Conservation (phyloP, 2,797 vertebrate genomes). For the Cacajao melanocephalus region DNA sequence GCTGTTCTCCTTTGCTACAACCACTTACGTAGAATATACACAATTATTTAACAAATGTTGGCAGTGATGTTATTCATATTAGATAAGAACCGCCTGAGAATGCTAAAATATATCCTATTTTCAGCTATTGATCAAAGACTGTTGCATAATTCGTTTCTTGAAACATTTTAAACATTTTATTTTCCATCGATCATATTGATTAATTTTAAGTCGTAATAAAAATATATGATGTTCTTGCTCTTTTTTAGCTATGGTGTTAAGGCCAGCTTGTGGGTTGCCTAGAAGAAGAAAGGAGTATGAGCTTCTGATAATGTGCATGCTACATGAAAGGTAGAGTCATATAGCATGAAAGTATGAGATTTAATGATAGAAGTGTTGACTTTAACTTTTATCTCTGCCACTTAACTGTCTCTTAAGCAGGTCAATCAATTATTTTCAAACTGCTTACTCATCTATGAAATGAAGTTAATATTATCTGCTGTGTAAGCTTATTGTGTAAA, state of each 20-base stretch:
- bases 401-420: neutral
- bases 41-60: conserved; percentile 71
- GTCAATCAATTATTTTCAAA: neutral
- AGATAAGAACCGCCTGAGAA: conserved; percentile 66
- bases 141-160: conserved; percentile 7
- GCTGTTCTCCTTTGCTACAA: conserved; percentile 51
- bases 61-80: conserved; percentile 64
- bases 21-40: conserved; percentile 63
- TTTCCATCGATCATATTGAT: conserved; percentile 48
- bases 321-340: neutral
- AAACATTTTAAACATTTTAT: conserved; percentile 61
- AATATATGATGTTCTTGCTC: neutral
- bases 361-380: neutral
- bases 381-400: neutral
- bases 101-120: conserved; percentile 48
- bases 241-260: neutral
- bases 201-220: conserved; percentile 21
- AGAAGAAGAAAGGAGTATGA: neutral
- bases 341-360: neutral
- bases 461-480: neutral
- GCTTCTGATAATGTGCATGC: neutral
- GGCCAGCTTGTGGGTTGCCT: neutral
- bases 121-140: conserved; percentile 37
- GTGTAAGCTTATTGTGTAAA: neutral
- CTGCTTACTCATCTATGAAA: neutral